phyloP scores from a whole-genome alignment of 2,113 vertebrate genomes.

The Paradoxurus hermaphroditus region DNA sequence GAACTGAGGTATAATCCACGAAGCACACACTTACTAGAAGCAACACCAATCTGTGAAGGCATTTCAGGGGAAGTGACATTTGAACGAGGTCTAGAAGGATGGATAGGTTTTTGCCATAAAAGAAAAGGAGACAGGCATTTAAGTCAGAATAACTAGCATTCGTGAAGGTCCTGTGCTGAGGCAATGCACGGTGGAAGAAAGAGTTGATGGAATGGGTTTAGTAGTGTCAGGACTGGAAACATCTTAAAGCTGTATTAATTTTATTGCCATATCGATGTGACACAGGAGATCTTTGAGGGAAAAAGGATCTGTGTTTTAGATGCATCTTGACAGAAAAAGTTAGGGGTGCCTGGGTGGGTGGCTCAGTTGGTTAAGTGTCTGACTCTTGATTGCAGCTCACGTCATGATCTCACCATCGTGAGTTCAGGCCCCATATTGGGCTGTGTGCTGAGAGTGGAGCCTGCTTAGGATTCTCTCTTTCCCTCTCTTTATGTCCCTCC shows the following conservation, averaged over 20 bases:
- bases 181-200: not conserved
- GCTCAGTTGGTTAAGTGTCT: no score
- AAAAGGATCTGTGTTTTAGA: not conserved
- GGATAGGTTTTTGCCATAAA: not conserved
- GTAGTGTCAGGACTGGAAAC: not conserved
- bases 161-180: not conserved
- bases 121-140: not conserved
- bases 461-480: no score
- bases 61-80: not conserved
- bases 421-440: no score
- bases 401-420: no score
- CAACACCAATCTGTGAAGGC: not conserved
- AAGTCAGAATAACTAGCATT: not conserved
- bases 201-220: fast-evolving
- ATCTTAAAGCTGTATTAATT: not conserved
- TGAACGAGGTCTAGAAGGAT: not conserved
- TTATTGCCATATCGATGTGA: not conserved
- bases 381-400: no score
- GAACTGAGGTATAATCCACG: not conserved
- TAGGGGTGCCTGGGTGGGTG: no score
- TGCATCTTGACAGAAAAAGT: not conserved
- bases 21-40: not conserved
- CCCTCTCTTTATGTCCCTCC: no score
- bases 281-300: not conserved
- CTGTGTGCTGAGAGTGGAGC: no score